Evolutionary conservation across 2,797 vertebrate species (phyloP).

Genomic region (Mastacembelus armatus): DNA sequence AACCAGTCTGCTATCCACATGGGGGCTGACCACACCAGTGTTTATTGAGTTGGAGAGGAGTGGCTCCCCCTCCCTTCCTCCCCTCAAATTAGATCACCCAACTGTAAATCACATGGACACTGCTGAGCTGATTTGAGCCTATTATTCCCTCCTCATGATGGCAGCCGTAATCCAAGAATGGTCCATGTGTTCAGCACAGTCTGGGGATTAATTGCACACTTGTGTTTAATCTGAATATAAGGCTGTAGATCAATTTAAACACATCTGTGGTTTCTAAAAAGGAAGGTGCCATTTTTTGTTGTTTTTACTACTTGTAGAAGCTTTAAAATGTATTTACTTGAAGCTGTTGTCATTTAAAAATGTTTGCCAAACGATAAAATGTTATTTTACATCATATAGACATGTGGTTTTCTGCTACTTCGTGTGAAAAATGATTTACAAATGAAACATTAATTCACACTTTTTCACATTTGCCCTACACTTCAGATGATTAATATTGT

Average conservation of each 20-base stretch:
- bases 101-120: conserved; percentile 55
- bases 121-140: conserved; percentile 20
- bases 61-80: conserved; percentile 44
- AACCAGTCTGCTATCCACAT: conserved; percentile 54
- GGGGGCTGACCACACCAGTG: conserved; percentile 57
- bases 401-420: neutral
- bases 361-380: neutral
- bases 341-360: too few relatives aligned
- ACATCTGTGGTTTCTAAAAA: neutral
- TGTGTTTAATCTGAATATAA: neutral
- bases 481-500: too few relatives aligned
- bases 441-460: neutral
- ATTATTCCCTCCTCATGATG: conserved; percentile 23
- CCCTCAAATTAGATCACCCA: conserved; percentile 69
- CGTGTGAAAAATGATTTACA: neutral
- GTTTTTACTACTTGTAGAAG: neutral
- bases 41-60: conserved; percentile 68
- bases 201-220: conserved; percentile 14
- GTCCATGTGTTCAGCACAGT: neutral
- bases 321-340: neutral
- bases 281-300: neutral
- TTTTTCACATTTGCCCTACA: too few relatives aligned
- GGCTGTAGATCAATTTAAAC: neutral
- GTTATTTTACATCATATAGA: neutral
- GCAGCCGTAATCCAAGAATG: conserved; percentile 9